Conservation (phyloP, 2,888 invertebrate species). For the Ectobius pallidus region DNA sequence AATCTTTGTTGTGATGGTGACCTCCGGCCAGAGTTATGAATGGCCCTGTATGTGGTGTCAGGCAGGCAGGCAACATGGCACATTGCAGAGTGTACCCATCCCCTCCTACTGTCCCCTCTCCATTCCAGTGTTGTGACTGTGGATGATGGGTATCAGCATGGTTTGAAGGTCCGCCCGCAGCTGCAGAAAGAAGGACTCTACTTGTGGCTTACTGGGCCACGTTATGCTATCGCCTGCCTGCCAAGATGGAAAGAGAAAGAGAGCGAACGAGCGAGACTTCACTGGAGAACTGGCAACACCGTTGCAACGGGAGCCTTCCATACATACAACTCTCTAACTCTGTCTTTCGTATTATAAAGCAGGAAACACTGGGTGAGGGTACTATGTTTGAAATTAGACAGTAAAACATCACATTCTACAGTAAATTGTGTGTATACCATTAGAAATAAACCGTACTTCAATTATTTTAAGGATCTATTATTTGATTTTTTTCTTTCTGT, state of each 20-base stretch:
- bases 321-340: background rate
- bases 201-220: conserved; percentile 29
- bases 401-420: background rate
- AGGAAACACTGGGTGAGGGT: background rate
- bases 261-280: background rate
- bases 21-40: background rate
- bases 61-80: background rate
- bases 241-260: conserved; percentile 3
- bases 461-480: too few relatives aligned
- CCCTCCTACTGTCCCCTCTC: background rate
- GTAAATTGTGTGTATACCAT: too few relatives aligned
- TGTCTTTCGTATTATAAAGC: conserved; percentile 11
- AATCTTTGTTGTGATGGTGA: background rate
- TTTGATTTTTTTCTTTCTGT: too few relatives aligned
- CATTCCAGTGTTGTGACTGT: background rate
- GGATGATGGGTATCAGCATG: background rate
- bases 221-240: background rate
- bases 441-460: too few relatives aligned
- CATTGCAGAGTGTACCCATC: background rate
- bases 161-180: conserved; percentile 4
- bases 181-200: background rate
- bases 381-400: background rate
- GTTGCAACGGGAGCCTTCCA: conserved; percentile 21
- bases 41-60: background rate
- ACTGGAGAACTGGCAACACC: conserved; percentile 11